phyloP scores from a whole-genome alignment of 2,888 invertebrate species.

The Dasypolia templi region DNA sequence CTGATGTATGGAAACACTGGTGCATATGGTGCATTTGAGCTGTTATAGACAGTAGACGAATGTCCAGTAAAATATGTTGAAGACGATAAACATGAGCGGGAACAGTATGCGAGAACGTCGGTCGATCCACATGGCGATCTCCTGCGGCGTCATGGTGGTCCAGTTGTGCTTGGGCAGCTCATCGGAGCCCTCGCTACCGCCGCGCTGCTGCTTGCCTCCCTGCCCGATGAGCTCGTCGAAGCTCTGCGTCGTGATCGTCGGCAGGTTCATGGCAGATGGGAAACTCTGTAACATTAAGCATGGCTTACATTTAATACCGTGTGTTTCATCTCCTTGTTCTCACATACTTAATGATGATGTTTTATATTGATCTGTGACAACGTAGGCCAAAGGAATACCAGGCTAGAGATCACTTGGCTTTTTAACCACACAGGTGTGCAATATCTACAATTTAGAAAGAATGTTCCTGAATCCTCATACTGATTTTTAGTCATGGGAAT shows the following conservation, averaged over 20 bases:
- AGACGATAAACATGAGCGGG: constrained; percentile 94
- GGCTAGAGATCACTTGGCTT: constrained; percentile 13
- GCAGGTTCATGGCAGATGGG: constrained; percentile 91
- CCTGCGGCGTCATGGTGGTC: constrained; percentile 96
- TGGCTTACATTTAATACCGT: not conserved
- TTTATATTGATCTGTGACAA: not conserved
- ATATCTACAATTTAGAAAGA: not conserved
- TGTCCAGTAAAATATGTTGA: constrained; percentile 95
- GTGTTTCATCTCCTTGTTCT: not conserved
- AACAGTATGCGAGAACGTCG: constrained; percentile 94
- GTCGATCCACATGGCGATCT: constrained; percentile 97
- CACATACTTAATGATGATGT: not conserved
- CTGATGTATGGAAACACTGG: constrained; percentile 14
- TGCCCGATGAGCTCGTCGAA: constrained; percentile 90
- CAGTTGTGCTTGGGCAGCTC: constrained; percentile 88
- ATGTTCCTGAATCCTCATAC: constrained; percentile 44
- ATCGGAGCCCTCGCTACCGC: constrained; percentile 83
- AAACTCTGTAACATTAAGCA: constrained; percentile 89
- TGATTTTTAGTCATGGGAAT: constrained; percentile 13
- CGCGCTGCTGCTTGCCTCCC: constrained; percentile 70
- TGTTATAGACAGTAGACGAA: constrained; percentile 91
- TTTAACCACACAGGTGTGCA: constrained; percentile 12
- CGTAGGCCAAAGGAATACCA: not conserved
- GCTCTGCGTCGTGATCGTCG: constrained; percentile 93
- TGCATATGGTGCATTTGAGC: constrained; percentile 6